Evolutionary conservation across 2,888 invertebrate genomes (phyloP), one percentile per base, ranked within the genome.

Genomic region (Ypsolopha scabrella): DNA sequence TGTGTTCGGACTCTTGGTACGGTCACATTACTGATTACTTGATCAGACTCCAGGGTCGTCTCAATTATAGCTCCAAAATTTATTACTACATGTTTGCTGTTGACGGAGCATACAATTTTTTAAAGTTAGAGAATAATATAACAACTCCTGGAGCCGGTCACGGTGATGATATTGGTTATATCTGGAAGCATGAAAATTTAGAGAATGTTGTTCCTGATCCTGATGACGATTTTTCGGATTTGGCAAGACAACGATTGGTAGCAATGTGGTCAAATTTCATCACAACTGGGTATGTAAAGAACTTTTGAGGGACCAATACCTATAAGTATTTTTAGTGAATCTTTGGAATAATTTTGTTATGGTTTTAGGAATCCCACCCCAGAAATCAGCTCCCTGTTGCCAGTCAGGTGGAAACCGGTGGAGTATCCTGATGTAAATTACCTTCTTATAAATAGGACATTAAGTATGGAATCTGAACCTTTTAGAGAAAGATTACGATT

Each of bases 331-430:
- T n/a, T n/a, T n/a, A n/a, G n/a, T n/a, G n/a, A n/a, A n/a, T n/a
- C n/a, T n/a, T n/a, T n/a, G n/a, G n/a, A n/a, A n/a, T n/a, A n/a
- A n/a, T n/a, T n/a, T n/a, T n/a, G n/a, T n/a, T n/a, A n/a, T 14
- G n/a, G n/a, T 52, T 54, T 39, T 51, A 55, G 55, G 9, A 50
- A 55, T 50, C 55, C 55, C 6, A 54, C 51, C 6, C 51, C 52
- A 3, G 46, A 52, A 11, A 6, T 24, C 7, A 46, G 36, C 11
- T 7, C 24, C 6, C 33, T 54, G 7, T 14, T 53, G n/a, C 49
- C 54, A 9, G 46, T 53, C 7, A 39, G 38, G 48, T 55, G 55
- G 55, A 41, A 53, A 10, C 48, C 51, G 1, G 43, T 52, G 10
- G 36, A 50, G 4, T 48, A 50, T 35, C 48, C 46, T 7, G 7